Conservation (phyloP, 2,113 vertebrate species). For the Dunckerocampus dactyliophorus region DNA sequence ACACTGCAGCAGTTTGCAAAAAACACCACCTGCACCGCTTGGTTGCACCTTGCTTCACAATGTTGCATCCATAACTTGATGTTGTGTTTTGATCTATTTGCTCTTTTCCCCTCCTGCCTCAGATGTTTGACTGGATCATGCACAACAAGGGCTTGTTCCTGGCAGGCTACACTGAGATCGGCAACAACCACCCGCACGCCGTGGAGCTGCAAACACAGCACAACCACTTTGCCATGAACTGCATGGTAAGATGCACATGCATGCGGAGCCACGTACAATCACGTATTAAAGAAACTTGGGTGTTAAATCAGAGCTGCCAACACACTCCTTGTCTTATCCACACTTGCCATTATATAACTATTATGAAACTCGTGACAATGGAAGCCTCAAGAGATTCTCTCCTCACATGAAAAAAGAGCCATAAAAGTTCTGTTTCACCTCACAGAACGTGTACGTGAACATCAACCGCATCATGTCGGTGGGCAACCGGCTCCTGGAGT, state of each 20-base stretch:
- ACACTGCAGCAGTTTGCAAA: constrained; percentile 27
- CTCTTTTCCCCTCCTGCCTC: constrained; percentile 29
- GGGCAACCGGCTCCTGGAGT: constrained; percentile 92
- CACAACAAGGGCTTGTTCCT: constrained; percentile 99
- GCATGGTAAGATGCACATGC: constrained; percentile 84
- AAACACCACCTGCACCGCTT: constrained; percentile 16
- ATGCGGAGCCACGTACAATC: too few species aligned
- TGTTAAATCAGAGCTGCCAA: constrained; percentile 41
- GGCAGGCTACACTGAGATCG: constrained; percentile 97
- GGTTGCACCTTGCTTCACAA: not conserved
- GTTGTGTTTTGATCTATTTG: not conserved
- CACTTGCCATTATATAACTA: constrained; percentile 48
- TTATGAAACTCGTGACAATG: constrained; percentile 50
- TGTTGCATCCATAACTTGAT: not conserved
- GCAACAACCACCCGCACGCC: constrained; percentile 93
- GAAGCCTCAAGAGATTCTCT: constrained; percentile 11
- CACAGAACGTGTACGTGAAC: constrained; percentile 96
- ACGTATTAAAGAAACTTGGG: constrained; percentile 8
- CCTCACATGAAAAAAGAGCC: constrained; percentile 7
- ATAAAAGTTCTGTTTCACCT: not conserved
- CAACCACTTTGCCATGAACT: constrained; percentile 99
- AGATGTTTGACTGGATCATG: constrained; percentile 99
- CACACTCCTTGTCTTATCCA: constrained; percentile 24
- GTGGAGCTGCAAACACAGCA: constrained; percentile 98
- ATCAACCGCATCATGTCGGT: constrained; percentile 99